phyloP scores from a whole-genome alignment of 2,888 invertebrate genomes.

The Cheiracanthium punctorium region DNA sequence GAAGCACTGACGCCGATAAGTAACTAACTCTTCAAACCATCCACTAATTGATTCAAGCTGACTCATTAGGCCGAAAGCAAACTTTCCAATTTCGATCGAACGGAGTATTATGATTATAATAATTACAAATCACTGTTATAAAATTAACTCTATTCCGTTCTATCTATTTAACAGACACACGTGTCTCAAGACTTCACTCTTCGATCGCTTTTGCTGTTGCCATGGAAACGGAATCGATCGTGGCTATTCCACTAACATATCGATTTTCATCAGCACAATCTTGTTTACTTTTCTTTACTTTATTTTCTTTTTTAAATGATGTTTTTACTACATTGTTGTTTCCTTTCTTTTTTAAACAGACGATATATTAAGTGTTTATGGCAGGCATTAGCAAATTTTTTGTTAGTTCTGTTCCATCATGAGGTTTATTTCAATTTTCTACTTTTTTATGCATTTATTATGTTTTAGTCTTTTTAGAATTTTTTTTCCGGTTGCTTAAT shows the following conservation, averaged over 20 bases:
- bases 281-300: conserved; percentile 10
- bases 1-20: too few relatives aligned
- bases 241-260: conserved; percentile 9
- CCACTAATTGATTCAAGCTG: too few relatives aligned
- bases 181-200: neutral
- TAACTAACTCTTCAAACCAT: too few relatives aligned
- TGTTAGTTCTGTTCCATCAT: neutral
- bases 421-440: neutral
- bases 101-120: too few relatives aligned
- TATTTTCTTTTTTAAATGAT: neutral
- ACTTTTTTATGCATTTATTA: neutral
- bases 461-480: neutral
- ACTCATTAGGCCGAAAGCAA: too few relatives aligned
- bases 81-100: too few relatives aligned
- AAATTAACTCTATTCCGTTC: neutral
- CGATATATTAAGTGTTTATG: neutral
- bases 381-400: neutral
- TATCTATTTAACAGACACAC: neutral
- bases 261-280: conserved; percentile 8
- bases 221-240: conserved; percentile 1
- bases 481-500: neutral
- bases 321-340: neutral
- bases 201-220: neutral
- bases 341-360: neutral
- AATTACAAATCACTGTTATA: too few relatives aligned